Conservation (phyloP, 2,888 invertebrate species). For the Tiphia femorata region DNA sequence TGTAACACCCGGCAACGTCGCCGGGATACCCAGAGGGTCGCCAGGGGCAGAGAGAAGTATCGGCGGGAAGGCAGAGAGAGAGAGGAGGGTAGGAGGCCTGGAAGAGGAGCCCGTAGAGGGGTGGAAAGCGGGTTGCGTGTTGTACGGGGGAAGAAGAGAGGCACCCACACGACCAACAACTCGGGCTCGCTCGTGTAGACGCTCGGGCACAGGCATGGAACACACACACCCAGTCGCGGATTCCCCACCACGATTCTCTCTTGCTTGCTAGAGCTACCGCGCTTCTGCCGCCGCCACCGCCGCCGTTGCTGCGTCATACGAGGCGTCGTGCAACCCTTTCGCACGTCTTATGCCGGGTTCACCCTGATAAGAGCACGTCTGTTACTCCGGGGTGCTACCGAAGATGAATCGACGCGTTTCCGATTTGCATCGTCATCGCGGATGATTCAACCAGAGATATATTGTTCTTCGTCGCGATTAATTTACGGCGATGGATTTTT, state of each 20-base stretch:
- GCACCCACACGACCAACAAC: background rate
- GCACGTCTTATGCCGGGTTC: constrained; percentile 26
- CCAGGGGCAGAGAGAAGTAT: constrained; percentile 34
- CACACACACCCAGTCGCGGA: constrained; percentile 7
- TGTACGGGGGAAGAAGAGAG: constrained; percentile 9
- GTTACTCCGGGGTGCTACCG: background rate
- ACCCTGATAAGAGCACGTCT: background rate
- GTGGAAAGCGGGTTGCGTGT: constrained; percentile 3
- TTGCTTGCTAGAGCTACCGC: background rate
- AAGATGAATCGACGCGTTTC: too few relatives aligned
- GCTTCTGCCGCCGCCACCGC: background rate
- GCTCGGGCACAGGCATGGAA: background rate
- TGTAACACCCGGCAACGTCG: constrained; percentile 68
- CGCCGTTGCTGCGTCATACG: constrained; percentile 54
- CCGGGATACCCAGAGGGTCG: constrained; percentile 45
- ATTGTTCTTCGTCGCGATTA: too few relatives aligned
- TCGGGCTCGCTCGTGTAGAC: too few relatives aligned
- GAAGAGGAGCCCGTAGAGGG: constrained; percentile 10
- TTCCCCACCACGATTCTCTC: constrained; percentile 44
- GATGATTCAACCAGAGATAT: too few relatives aligned
- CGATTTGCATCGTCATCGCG: too few relatives aligned
- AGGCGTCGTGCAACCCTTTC: constrained; percentile 62
- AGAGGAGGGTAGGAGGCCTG: constrained; percentile 24
- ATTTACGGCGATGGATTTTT: too few relatives aligned
- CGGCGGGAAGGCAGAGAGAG: constrained; percentile 31